Conservation (phyloP, 2,888 invertebrate species). For the Agrochola lychnidis region DNA sequence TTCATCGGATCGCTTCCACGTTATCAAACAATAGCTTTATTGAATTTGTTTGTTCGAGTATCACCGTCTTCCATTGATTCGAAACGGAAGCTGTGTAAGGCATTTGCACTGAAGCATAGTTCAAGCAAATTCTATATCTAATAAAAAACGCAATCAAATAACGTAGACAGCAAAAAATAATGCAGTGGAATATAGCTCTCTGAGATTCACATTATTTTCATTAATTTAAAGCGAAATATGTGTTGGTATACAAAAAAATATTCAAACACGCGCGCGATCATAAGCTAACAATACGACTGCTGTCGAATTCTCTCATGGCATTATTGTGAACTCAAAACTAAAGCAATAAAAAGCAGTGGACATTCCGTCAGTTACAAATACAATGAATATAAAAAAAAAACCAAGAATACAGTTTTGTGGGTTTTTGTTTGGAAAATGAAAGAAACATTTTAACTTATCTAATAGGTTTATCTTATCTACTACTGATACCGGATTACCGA, state of each 20-base stretch:
- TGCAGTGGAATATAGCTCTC: neutral
- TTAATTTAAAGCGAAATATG: neutral
- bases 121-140: neutral
- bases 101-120: neutral
- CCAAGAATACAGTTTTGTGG: neutral
- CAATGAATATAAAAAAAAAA: neutral
- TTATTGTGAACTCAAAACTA: constrained; percentile 22
- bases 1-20: neutral
- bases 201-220: neutral
- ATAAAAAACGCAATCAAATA: neutral
- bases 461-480: neutral
- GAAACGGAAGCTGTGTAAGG: neutral
- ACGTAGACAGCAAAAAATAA: neutral
- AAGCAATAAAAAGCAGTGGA: constrained; percentile 19
- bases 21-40: constrained; percentile 5
- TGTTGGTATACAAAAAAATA: neutral
- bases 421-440: neutral
- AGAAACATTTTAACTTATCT: neutral
- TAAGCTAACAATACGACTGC: neutral
- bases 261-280: neutral
- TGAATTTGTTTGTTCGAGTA: neutral
- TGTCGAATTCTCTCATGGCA: neutral
- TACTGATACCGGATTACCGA: too few species aligned
- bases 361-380: neutral
- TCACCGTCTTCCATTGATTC: neutral